These are phyloP conservation scores for Conchocele bisecta DNA, from an alignment of 2,888 invertebrate species.

Conservation along the genomic window DNA sequence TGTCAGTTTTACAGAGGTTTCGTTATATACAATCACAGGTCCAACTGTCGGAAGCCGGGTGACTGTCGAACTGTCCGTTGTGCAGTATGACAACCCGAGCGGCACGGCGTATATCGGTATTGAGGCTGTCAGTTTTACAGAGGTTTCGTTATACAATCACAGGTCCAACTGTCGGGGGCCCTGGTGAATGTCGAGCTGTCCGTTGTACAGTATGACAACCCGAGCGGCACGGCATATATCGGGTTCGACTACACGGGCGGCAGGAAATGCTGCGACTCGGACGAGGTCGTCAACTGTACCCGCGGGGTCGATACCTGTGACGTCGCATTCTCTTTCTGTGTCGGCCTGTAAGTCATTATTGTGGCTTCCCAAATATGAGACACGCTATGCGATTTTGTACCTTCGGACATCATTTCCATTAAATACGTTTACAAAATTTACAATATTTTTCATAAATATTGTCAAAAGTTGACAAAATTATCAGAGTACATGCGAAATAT, in stretches of 20 bases:
- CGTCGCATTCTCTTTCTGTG: slow-evolving; percentile 47
- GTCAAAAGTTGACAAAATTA: no score
- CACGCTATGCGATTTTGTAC: no score
- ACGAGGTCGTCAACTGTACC: slow-evolving; percentile 21
- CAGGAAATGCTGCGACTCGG: slow-evolving; percentile 49
- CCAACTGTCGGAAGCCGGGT: no score
- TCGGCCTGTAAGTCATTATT: slow-evolving; percentile 47
- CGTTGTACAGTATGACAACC: slow-evolving; percentile 51
- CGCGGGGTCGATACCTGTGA: slow-evolving; percentile 39
- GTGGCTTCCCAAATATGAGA: no score
- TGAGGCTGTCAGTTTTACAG: no score
- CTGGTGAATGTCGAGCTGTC: slow-evolving; percentile 37
- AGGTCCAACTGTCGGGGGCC: not conserved
- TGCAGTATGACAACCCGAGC: slow-evolving; percentile 51
- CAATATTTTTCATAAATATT: no score
- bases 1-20: no score
- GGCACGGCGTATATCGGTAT: slow-evolving; percentile 40
- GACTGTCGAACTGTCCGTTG: slow-evolving; percentile 41
- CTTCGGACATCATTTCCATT: no score
- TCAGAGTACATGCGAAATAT: no score
- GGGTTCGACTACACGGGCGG: slow-evolving; percentile 8
- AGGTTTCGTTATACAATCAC: no score
- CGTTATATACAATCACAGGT: no score
- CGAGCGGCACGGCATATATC: slow-evolving; percentile 45
- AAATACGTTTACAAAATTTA: no score